Conservation (phyloP, 2,113 vertebrate species). For the Coptodon rendalli region DNA sequence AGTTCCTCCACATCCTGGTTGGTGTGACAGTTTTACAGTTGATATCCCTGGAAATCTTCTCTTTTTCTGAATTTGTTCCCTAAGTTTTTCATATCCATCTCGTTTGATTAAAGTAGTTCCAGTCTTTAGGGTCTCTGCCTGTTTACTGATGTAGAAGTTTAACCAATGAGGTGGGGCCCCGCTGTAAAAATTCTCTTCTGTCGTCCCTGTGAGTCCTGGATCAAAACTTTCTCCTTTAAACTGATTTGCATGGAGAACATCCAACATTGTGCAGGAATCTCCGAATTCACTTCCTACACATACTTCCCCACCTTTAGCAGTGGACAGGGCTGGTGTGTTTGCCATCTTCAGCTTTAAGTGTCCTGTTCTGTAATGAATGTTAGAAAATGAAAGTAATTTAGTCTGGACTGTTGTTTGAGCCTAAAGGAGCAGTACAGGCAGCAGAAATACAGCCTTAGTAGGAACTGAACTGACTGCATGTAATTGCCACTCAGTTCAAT, state of each 20-base stretch:
- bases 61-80: neutral
- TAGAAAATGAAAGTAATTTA: neutral
- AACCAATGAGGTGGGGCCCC: slow-evolving; percentile 41
- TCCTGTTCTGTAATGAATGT: too few relatives aligned
- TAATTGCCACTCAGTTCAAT: too few relatives aligned
- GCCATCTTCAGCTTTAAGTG: neutral
- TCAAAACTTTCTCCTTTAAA: neutral
- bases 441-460: neutral
- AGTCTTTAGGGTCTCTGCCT: neutral
- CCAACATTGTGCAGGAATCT: neutral
- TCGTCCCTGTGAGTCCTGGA: neutral
- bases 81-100: neutral
- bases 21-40: neutral
- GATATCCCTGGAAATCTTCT: neutral
- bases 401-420: fast-evolving
- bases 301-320: fast-evolving
- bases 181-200: slow-evolving; percentile 20
- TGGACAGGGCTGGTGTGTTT: neutral
- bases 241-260: neutral
- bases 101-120: slow-evolving; percentile 1
- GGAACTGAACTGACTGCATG: too few relatives aligned
- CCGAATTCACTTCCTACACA: neutral
- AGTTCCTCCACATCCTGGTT: slow-evolving; percentile 40
- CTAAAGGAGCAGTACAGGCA: fast-evolving
- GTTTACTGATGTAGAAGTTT: slow-evolving; percentile 9